Conservation (phyloP, 2,113 vertebrate species). For the Vulpes ferrilata region DNA sequence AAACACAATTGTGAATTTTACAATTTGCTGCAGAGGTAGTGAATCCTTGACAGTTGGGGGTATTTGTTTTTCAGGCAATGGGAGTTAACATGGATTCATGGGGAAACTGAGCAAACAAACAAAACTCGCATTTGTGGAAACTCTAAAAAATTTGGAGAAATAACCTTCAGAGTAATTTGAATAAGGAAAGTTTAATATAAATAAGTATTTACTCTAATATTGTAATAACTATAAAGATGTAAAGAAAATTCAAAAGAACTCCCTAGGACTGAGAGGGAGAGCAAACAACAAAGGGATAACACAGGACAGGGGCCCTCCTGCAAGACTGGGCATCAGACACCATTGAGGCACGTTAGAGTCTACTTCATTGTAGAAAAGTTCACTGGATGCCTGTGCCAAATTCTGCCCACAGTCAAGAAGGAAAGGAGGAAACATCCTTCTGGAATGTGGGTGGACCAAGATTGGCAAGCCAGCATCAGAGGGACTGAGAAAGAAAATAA, state of each 20-base stretch:
- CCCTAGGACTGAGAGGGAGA: no score
- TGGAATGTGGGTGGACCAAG: background rate
- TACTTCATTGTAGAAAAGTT: background rate
- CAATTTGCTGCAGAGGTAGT: background rate
- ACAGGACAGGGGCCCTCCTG: background rate
- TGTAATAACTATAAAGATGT: background rate
- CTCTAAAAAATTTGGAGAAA: background rate
- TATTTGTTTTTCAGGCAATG: slow-evolving; percentile 31
- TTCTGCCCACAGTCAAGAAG: background rate
- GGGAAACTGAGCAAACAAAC: background rate
- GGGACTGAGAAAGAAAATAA: background rate
- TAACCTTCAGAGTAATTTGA: slow-evolving; percentile 10
- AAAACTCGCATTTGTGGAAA: background rate
- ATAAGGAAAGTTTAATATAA: background rate
- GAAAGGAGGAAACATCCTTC: background rate
- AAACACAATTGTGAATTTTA: slow-evolving; percentile 33
- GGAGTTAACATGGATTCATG: background rate
- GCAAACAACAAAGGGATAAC: background rate
- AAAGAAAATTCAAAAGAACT: background rate
- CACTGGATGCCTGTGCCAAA: background rate
- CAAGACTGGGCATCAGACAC: background rate
- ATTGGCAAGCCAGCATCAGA: background rate
- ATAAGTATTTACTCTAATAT: background rate
- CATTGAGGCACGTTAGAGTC: accelerated
- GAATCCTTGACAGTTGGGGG: background rate